Conservation (phyloP, 2,113 vertebrate genomes). For the Xiphophorus couchianus region DNA sequence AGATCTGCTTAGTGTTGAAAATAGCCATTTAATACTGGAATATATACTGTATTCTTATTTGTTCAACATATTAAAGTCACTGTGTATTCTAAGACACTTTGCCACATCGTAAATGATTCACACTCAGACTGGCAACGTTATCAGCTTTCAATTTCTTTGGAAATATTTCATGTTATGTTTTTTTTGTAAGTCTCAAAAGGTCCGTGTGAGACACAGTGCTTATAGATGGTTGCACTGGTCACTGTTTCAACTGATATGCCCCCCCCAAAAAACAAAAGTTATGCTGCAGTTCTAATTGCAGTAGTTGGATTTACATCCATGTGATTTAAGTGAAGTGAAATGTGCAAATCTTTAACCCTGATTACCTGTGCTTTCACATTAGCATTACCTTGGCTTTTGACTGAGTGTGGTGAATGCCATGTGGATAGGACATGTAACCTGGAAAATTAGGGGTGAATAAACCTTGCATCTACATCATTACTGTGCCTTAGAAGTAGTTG, state of each 20-base stretch:
- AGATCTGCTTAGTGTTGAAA: slow-evolving; percentile 59
- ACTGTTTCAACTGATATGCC: slow-evolving; percentile 39
- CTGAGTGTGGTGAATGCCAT: slow-evolving; percentile 25
- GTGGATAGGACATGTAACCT: slow-evolving; percentile 44
- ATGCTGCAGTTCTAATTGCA: slow-evolving; percentile 52
- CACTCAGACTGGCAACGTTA: slow-evolving; percentile 37
- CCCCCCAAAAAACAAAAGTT: neutral
- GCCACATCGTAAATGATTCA: slow-evolving; percentile 40
- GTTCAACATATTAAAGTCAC: slow-evolving; percentile 50
- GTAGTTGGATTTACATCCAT: slow-evolving; percentile 62
- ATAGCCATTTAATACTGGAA: slow-evolving; percentile 55
- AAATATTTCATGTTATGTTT: slow-evolving; percentile 32
- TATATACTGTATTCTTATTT: slow-evolving; percentile 56
- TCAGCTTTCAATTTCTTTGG: slow-evolving; percentile 63
- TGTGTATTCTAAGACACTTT: slow-evolving; percentile 59
- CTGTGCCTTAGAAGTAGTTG: neutral
- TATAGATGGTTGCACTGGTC: slow-evolving; percentile 62
- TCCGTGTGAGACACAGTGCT: slow-evolving; percentile 31
- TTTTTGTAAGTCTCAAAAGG: slow-evolving; percentile 57
- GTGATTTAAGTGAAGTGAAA: slow-evolving; percentile 56
- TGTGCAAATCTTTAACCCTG: slow-evolving; percentile 68
- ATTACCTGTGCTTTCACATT: slow-evolving; percentile 73
- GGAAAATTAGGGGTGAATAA: slow-evolving; percentile 3
- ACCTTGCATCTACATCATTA: slow-evolving; percentile 27
- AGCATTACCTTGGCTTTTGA: slow-evolving; percentile 29